A percentile compares a stretch with the other conserved stretches of the same genome.
Evolutionary conservation across 2,888 invertebrate species (phyloP).

Genomic region (Globia sparganii): DNA sequence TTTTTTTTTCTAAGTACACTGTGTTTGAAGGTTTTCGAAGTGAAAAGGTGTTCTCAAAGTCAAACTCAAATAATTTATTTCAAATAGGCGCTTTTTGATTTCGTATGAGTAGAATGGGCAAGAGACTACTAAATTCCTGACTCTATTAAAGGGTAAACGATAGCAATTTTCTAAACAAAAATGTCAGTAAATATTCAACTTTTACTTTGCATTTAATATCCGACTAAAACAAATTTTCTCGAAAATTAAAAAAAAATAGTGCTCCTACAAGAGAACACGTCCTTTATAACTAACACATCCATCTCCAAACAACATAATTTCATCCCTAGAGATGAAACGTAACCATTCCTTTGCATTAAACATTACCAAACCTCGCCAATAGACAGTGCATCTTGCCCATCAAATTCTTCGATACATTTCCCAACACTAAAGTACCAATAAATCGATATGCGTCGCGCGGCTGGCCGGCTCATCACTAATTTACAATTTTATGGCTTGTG

Average conservation of each 20-base stretch:
- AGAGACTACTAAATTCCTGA: neutral
- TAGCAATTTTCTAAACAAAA: neutral
- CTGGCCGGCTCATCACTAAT: slow-evolving; percentile 89
- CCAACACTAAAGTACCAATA: slow-evolving; percentile 85
- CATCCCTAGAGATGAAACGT: slow-evolving; percentile 13
- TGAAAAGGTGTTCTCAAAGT: too few species aligned
- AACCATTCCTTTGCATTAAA: slow-evolving; percentile 42
- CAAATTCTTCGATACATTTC: slow-evolving; percentile 64
- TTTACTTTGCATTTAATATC: neutral
- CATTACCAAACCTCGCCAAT: slow-evolving; percentile 15
- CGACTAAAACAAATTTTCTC: neutral
- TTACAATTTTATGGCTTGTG: slow-evolving; percentile 90
- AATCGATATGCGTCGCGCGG: slow-evolving; percentile 87
- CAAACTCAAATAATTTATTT: too few species aligned
- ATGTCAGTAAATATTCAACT: neutral
- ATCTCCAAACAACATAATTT: slow-evolving; percentile 6
- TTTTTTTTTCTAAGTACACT: neutral
- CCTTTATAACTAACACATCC: neutral
- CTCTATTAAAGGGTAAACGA: neutral
- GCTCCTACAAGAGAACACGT: neutral
- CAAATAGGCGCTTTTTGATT: too few species aligned
- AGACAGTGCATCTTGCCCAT: slow-evolving; percentile 32
- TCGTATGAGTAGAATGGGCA: too few species aligned
- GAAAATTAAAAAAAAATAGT: slow-evolving; percentile 15
- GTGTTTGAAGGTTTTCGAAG: neutral